Base-by-base conservation (phyloP, 2,113 vertebrate genomes). In the Otolemur garnettii region DNA sequence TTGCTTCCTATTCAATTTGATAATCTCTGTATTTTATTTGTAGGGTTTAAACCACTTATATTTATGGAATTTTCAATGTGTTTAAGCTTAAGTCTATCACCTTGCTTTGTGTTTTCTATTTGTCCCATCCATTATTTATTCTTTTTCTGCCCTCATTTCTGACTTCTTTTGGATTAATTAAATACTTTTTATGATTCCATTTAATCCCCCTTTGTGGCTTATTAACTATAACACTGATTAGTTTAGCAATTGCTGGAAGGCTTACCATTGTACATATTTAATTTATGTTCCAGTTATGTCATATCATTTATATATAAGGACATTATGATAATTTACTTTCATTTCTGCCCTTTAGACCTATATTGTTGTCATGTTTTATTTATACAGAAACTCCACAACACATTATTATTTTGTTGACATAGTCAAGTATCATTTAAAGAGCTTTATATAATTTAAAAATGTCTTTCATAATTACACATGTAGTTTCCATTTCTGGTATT, bases 51-150 rank as follows among this genome's bases (percentile, higher is more conserved):
- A 28, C 19, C 13, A 77, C 35, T 69, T 92, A 87, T 15, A 87
- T 81, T 45, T 62, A 83, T 88, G 24, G 28, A 77, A 38, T 45
- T 68, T 66, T 57, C 15, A 45, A 19, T 60, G 35, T 82, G 26
- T 87, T 64, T 57, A 86, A 22, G 26, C 21, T 74, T 80, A 85
- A 55, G 12, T 64, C 3, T 66, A 38, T 75, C 57, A 72, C 68
- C 17, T 59, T 82, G 35, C 24, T 77, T 26, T 87, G 50, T 81
- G n/a, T 87, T 75, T 92, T 92, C 60, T 77, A 26, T 62, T 83
- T 95, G 38, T 38, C 15, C 26, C 22, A 45, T 75, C 30, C 60
- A 19, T 57, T 81, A 81, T 8, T 71, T 9, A n/a, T 38, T 30
- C 12, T 53, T 68, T 7, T 30, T 26, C 62, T 38, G 45, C 7